Conservation (phyloP, 2,888 invertebrate genomes). For the Monoplex corrugatus region DNA sequence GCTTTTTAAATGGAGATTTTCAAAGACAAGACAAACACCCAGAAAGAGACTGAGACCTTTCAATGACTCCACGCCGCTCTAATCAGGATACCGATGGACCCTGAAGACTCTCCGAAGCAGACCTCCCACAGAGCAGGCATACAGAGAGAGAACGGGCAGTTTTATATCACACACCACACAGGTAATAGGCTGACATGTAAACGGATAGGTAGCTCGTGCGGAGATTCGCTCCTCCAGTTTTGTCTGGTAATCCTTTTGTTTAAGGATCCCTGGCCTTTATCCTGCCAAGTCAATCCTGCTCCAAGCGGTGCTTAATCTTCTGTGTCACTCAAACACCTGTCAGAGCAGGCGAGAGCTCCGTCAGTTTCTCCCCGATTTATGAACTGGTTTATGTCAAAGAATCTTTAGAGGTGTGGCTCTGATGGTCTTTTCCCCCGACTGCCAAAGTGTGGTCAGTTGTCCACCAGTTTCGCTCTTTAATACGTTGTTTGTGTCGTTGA, state of each 20-base stretch:
- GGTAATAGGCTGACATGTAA: conserved; percentile 44
- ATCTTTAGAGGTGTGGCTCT: background rate
- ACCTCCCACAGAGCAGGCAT: background rate
- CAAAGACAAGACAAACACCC: no score
- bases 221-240: conserved; percentile 19
- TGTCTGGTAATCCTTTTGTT: conserved; percentile 16
- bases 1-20: no score
- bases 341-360: background rate
- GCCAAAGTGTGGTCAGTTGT: background rate
- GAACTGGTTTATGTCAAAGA: background rate
- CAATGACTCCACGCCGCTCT: background rate
- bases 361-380: conserved; percentile 12
- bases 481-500: background rate
- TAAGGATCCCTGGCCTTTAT: conserved; percentile 9
- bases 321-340: conserved; percentile 40
- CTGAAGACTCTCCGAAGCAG: background rate
- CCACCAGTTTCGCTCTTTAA: background rate
- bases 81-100: background rate
- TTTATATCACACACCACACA: background rate
- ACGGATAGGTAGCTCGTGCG: conserved; percentile 41
- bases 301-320: conserved; percentile 27
- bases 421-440: conserved; percentile 6
- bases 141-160: background rate
- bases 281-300: conserved; percentile 28
- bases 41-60: no score